These are phyloP conservation scores for Lordiphosa mommai DNA, from an alignment of 1,140 invertebrate genomes.

Conservation along the genomic window DNA sequence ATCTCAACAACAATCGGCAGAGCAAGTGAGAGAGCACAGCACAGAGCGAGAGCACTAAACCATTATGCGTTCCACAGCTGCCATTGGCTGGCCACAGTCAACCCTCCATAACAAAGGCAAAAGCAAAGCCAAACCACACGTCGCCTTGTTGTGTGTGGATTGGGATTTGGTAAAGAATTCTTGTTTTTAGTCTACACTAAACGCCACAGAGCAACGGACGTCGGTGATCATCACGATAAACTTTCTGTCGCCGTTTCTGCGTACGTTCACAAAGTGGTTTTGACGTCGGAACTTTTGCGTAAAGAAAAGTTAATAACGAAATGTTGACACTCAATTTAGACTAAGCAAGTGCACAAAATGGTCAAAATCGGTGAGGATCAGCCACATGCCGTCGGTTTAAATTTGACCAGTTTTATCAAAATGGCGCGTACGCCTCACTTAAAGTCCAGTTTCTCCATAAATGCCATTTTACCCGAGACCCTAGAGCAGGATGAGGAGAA, in stretches of 20 bases:
- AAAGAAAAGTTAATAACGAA: slow-evolving; percentile 11
- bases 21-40: slow-evolving; percentile 1
- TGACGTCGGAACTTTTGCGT: slow-evolving; percentile 10
- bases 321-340: slow-evolving; percentile 1
- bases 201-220: slow-evolving; percentile 67
- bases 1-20: slow-evolving; percentile 9
- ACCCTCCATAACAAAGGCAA: neutral
- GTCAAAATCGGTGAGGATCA: slow-evolving; percentile 66
- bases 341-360: slow-evolving; percentile 36
- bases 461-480: slow-evolving; percentile 85
- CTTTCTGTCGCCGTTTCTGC: slow-evolving; percentile 16
- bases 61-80: slow-evolving; percentile 42
- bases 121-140: slow-evolving; percentile 25
- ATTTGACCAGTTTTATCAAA: slow-evolving; percentile 73
- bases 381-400: slow-evolving; percentile 51
- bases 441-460: slow-evolving; percentile 87
- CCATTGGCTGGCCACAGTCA: slow-evolving; percentile 34
- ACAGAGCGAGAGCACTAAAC: slow-evolving; percentile 9
- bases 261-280: slow-evolving; percentile 19
- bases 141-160: slow-evolving; percentile 37
- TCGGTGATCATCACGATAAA: slow-evolving; percentile 37
- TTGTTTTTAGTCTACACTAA: slow-evolving; percentile 72
- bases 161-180: slow-evolving; percentile 27
- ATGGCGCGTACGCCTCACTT: slow-evolving; percentile 82
- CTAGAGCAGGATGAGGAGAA: slow-evolving; percentile 71